phyloP scores from a whole-genome alignment of 1,140 invertebrate species.

The Tigriopus japonicus region DNA sequence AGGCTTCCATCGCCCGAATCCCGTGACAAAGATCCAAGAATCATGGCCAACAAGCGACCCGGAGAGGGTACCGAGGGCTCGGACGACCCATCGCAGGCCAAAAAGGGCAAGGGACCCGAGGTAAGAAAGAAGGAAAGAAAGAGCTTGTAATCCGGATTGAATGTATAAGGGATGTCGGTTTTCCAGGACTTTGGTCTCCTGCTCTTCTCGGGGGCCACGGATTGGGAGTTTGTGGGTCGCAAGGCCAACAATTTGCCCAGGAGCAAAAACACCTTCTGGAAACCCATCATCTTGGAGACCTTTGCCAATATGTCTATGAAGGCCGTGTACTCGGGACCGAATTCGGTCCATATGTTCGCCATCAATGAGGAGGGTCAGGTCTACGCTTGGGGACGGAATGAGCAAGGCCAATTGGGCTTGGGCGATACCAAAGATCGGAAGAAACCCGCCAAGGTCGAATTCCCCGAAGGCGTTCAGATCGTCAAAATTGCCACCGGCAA shows the following conservation, averaged over 20 bases:
- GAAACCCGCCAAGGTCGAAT: constrained; percentile 50
- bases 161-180: too few relatives aligned
- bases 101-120: too few relatives aligned
- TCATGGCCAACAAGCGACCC: too few relatives aligned
- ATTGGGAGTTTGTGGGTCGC: constrained; percentile 13
- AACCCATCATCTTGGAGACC: constrained; percentile 3
- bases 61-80: too few relatives aligned
- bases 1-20: too few relatives aligned
- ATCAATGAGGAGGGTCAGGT: constrained; percentile 14
- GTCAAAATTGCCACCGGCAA: constrained; percentile 68
- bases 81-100: too few relatives aligned
- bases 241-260: background rate
- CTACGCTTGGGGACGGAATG: constrained; percentile 30
- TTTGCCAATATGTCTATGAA: background rate
- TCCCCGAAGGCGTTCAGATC: constrained; percentile 50
- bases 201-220: constrained; percentile 22
- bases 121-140: too few relatives aligned
- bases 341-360: constrained; percentile 5
- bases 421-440: constrained; percentile 34
- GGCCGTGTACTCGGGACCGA: background rate
- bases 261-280: constrained; percentile 6
- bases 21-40: too few relatives aligned
- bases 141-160: too few relatives aligned
- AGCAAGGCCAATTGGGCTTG: constrained; percentile 40
- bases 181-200: constrained; percentile 19